Conservation (phyloP, 2,113 vertebrate genomes). For the crab-eating macaque (Macaca fascicularis) region T2T-MFA8v1.1 NC_088377.1:20604001-20604500, state of each 20-base stretch:
- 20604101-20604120: constrained; percentile 44
- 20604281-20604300: constrained; percentile 47
- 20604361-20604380: neutral
- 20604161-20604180: constrained; percentile 55
- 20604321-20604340: constrained; percentile 29
- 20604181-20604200: constrained; percentile 25
- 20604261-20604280: constrained; percentile 33
- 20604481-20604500: neutral
- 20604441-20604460: constrained; percentile 11
- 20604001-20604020: constrained; percentile 72
- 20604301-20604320: constrained; percentile 53
- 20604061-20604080: constrained; percentile 73
- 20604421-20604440: neutral
- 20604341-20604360: constrained; percentile 15
- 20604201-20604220: neutral
- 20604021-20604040: constrained; percentile 75
- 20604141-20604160: constrained; percentile 49
- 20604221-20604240: constrained; percentile 38
- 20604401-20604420: neutral
- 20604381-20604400: constrained; percentile 18
- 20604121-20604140: constrained; percentile 63
- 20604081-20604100: constrained; percentile 53
- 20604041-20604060: constrained; percentile 71
- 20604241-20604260: constrained; percentile 43
- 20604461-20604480: neutral